These are phyloP conservation scores for Laspeyria flexula DNA, from an alignment of 2,888 invertebrate genomes.

Conservation along the genomic window DNA sequence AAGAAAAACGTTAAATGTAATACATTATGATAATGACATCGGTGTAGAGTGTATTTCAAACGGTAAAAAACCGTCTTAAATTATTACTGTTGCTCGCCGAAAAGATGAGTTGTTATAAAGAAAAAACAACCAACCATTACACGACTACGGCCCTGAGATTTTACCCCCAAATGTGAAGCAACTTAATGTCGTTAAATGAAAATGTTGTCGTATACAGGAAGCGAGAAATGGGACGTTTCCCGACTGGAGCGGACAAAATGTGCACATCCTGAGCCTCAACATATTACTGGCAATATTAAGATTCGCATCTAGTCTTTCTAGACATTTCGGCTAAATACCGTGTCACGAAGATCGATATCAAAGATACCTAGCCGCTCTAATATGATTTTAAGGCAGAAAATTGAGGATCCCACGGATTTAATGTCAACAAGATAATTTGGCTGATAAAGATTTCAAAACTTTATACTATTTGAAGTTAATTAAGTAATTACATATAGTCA, in stretches of 20 bases:
- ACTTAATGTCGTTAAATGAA: not conserved
- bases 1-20: not conserved
- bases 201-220: slow-evolving; percentile 1
- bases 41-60: not conserved
- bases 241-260: not conserved
- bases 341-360: slow-evolving; percentile 1
- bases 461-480: too few relatives aligned
- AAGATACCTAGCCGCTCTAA: not conserved
- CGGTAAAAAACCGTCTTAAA: not conserved
- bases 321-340: not conserved
- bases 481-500: too few relatives aligned
- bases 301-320: not conserved
- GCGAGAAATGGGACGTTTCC: not conserved
- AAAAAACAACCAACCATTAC: not conserved
- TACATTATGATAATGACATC: not conserved
- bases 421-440: not conserved
- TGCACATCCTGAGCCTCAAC: not conserved
- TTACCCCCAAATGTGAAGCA: not conserved
- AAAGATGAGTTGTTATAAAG: not conserved
- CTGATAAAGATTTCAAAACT: too few relatives aligned
- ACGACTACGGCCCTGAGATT: not conserved
- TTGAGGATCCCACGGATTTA: not conserved
- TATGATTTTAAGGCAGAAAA: not conserved
- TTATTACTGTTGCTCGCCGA: not conserved
- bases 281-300: not conserved